Base-by-base conservation (phyloP, 2,888 invertebrate genomes). In the Endotricha flammealis region DNA sequence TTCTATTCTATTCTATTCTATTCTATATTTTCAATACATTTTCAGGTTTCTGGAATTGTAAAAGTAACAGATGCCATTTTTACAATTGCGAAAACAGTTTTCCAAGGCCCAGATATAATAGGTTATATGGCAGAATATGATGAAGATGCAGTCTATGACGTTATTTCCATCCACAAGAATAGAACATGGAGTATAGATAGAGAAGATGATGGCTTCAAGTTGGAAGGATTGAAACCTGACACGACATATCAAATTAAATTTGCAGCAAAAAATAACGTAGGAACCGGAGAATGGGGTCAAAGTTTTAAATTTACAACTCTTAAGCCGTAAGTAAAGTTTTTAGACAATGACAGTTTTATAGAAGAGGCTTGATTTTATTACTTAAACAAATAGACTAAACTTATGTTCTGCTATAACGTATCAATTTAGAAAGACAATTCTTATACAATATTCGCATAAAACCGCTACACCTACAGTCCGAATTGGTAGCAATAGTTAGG, bases 91-190 rank as follows among this genome's bases (percentile, higher is more conserved):
- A 50, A 48, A 2, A 72, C 72, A 13, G 44, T 43, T n/a, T 44
- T 54, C 1, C 52, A 55, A 4, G 71, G 73, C 0, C 82, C 82
- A 4, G 40, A 53, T 0, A 48, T 81, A 3, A 51, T 67, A 11
- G 85, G 79, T 0, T 78, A 60, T 41, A 67, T 60, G 4, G 69
- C 77, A 0, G 75, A 76, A 42, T 86, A 85, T 34, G 83, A 86
- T 13, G 60, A 64, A 34, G 41, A 41, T 1, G 59, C 55, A 0
- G 76, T 68, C 38, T 83, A 68, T 30, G 57, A 70, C 5, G 44
- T 73, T 2, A 81, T 78, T 5, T 50, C 72, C 39, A 78, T 82
- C 12, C 82, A 85, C 20, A 49, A 46, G 0, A 80, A 76, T 38
- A 64, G 82, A 36, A 82, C 80, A 11, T 86, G 85, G 82, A 62